Percentiles rank a stretch among this genome's conserved stretches.
Conservation (phyloP, 2,797 vertebrate species). For the Thalassophryne amazonica region DNA sequence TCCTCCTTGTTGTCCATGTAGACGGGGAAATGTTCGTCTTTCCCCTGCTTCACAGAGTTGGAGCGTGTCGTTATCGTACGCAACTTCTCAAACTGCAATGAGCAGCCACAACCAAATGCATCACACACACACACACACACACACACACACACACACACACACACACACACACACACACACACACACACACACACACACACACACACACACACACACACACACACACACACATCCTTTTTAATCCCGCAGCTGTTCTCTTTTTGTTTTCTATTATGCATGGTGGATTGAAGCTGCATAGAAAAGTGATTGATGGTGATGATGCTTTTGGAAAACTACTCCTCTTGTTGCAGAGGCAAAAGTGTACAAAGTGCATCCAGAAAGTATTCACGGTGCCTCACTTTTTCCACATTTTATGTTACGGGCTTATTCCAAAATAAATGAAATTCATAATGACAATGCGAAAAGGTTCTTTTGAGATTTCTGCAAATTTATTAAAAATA, state of each 20-base stretch:
- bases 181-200: constrained; percentile 36
- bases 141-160: constrained; percentile 14
- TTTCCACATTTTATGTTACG: too few species aligned
- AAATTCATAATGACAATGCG: too few species aligned
- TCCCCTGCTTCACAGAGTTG: constrained; percentile 93
- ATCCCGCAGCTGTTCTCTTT: constrained; percentile 36
- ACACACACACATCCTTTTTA: constrained; percentile 49
- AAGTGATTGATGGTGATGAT: neutral
- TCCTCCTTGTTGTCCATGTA: constrained; percentile 93
- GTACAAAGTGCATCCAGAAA: too few species aligned
- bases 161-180: constrained; percentile 20
- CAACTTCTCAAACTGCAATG: constrained; percentile 89
- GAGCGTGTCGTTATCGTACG: constrained; percentile 92
- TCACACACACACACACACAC: constrained; percentile 32
- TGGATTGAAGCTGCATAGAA: neutral
- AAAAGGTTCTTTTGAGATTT: too few species aligned
- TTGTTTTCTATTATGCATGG: neutral
- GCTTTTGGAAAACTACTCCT: neutral
- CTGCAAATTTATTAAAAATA: too few species aligned
- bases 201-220: constrained; percentile 38
- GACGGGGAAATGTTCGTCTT: constrained; percentile 89
- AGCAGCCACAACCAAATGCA: constrained; percentile 60
- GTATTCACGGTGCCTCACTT: too few species aligned
- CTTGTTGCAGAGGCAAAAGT: neutral
- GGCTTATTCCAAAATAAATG: too few species aligned